phyloP scores from a whole-genome alignment of 2,113 vertebrate species.

The Bubalus kerabau region DNA sequence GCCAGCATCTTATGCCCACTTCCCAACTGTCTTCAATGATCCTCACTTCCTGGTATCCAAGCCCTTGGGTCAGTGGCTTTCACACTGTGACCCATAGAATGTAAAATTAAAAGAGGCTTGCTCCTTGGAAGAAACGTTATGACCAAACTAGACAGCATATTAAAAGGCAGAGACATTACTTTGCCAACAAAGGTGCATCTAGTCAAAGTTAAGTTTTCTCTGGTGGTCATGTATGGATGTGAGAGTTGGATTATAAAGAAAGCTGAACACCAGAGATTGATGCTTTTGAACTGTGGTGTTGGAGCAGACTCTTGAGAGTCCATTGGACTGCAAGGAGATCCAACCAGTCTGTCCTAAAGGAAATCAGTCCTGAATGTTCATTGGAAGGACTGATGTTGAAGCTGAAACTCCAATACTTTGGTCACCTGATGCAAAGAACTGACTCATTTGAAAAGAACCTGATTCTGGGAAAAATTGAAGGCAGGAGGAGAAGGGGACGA shows the following conservation, averaged over 20 bases:
- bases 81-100: background rate
- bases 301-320: background rate
- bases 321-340: background rate
- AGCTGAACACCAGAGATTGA: fast-evolving
- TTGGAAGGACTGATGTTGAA: background rate
- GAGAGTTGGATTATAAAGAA: background rate
- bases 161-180: background rate
- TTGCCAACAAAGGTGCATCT: background rate
- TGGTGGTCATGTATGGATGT: background rate
- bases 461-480: background rate
- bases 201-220: background rate
- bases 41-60: background rate
- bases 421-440: background rate
- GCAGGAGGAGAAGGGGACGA: background rate
- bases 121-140: background rate
- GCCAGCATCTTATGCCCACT: too few relatives aligned
- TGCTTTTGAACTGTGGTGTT: background rate
- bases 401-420: background rate
- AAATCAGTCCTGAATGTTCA: background rate
- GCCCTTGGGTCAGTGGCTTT: background rate
- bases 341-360: background rate
- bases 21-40: background rate
- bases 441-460: background rate
- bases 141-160: background rate
- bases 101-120: background rate